Evolutionary conservation across 2,888 invertebrate species (phyloP).

Genomic region (Spisula subtruncata): DNA sequence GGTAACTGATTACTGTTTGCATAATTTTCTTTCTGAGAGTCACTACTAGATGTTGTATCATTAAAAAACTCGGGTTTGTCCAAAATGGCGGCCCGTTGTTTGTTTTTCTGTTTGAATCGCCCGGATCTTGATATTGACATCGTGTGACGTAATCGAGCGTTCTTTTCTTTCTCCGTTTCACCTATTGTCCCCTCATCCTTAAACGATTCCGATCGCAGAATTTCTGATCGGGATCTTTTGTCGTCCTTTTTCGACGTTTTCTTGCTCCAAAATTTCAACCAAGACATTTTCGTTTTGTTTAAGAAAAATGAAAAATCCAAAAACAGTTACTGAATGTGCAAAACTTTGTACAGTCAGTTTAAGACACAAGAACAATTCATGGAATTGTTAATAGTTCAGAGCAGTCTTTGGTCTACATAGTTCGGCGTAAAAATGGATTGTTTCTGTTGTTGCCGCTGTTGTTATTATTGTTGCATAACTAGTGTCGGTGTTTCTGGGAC

Average conservation of each 20-base stretch:
- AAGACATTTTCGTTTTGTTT: conserved; percentile 69
- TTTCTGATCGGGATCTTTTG: conserved; percentile 69
- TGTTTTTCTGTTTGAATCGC: conserved; percentile 82
- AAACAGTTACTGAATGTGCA: background rate
- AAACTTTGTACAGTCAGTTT: background rate
- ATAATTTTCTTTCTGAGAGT: conserved; percentile 61
- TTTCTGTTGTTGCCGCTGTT: background rate
- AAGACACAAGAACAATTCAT: background rate
- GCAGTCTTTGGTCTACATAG: background rate
- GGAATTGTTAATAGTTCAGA: background rate
- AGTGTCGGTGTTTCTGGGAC: too few relatives aligned
- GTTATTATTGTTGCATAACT: background rate
- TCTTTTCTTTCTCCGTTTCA: conserved; percentile 80
- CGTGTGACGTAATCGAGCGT: conserved; percentile 76
- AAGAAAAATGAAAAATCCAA: background rate
- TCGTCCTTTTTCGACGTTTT: conserved; percentile 72
- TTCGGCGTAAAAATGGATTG: background rate
- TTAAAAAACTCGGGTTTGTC: conserved; percentile 80
- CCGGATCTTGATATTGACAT: conserved; percentile 84
- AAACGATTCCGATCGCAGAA: conserved; percentile 71
- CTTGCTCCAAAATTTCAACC: conserved; percentile 77
- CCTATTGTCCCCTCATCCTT: conserved; percentile 65
- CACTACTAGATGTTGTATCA: conserved; percentile 43
- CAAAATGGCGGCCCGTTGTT: conserved; percentile 79
- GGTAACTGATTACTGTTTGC: conserved; percentile 38